A percentile compares a stretch with the other conserved stretches of the same genome.
These are phyloP conservation scores for Norana najaformis DNA, from an alignment of 2,888 invertebrate genomes.

Conservation along the genomic window DNA sequence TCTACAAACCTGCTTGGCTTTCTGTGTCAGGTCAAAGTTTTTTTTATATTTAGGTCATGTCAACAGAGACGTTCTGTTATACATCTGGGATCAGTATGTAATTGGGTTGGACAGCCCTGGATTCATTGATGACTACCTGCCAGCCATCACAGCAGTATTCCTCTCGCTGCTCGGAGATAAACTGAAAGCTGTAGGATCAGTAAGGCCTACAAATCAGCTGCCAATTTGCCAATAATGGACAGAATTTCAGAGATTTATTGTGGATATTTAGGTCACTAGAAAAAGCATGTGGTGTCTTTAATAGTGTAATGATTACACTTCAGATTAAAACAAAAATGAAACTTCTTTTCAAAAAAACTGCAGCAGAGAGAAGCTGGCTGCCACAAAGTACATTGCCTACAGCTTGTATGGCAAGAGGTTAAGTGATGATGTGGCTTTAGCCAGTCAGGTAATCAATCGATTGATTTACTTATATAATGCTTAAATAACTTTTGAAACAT, in stretches of 20 bases:
- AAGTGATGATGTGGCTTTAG: too few species aligned
- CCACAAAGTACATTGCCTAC: too few species aligned
- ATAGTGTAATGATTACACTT: too few species aligned
- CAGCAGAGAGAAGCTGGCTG: too few species aligned
- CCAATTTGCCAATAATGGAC: background rate
- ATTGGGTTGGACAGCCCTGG: conserved; percentile 58
- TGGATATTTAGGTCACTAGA: too few species aligned
- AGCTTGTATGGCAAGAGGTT: too few species aligned
- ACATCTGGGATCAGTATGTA: conserved; percentile 62
- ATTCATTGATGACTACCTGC: conserved; percentile 57
- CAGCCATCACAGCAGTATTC: conserved; percentile 54
- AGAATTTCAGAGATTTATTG: background rate
- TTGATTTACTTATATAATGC: too few species aligned
- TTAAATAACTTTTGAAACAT: too few species aligned
- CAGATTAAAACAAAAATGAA: too few species aligned
- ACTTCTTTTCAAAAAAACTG: too few species aligned
- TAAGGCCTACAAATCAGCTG: conserved; percentile 38
- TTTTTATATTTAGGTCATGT: conserved; percentile 51
- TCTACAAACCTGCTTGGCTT: background rate
- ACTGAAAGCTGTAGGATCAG: conserved; percentile 51
- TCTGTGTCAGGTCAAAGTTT: background rate
- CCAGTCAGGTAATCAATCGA: too few species aligned
- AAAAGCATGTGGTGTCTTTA: too few species aligned
- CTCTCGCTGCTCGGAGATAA: conserved; percentile 56
- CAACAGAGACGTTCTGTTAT: conserved; percentile 55